Evolutionary conservation across 2,888 invertebrate species (phyloP), one percentile per base, ranked within the genome.

Genomic region (Drosophila phalerata): DNA sequence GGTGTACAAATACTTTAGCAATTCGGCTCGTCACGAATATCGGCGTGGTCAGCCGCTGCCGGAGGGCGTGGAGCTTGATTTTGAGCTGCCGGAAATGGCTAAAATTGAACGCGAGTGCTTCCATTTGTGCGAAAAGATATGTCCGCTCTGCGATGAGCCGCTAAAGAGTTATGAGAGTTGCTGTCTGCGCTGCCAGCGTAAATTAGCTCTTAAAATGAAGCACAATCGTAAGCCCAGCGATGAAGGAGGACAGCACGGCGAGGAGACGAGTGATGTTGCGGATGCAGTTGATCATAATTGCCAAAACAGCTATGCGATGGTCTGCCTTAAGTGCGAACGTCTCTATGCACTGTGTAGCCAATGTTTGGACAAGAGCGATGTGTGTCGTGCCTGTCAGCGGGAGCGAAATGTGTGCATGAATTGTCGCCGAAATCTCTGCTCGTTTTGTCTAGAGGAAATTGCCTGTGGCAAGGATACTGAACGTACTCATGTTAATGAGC

Each of bases 1-100:
- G 73, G 92, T 92, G 2, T 92, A 92, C 60, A 92, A 92, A 77
- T 92, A 92, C 73, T 92, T 92, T 51, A 92, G 91, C 47, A 92
- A 92, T 77, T 92, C 92, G 2, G 92, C 91, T 3, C 90, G 88
- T 5, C 90, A 90, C 72, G 90, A 91, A 62, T 90, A 91, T 60
- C 78, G 79, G 28, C 88, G 88, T 3, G 88, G 84, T 11, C 73
- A 85, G 38, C 85, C 84, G 1, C 15, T 84, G 42, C 77, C 83
- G 4, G 63, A 71, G 6, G 88, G 80, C 34, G 83, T 88, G 55
- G 88, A 89, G 49, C 76, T 90, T 32, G 89, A 90, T 28, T 77
- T 90, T 52, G 89, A 91, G 57, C 47, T 89, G 62, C 87, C 87
- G 4, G 84, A 79, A 73, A 71, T 78, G 76, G 68, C 73, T 10